A percentile compares a stretch with the other conserved stretches of the same genome.
Conservation (phyloP, 2,113 vertebrate species). For the Oxygymnocypris stewartii region DNA sequence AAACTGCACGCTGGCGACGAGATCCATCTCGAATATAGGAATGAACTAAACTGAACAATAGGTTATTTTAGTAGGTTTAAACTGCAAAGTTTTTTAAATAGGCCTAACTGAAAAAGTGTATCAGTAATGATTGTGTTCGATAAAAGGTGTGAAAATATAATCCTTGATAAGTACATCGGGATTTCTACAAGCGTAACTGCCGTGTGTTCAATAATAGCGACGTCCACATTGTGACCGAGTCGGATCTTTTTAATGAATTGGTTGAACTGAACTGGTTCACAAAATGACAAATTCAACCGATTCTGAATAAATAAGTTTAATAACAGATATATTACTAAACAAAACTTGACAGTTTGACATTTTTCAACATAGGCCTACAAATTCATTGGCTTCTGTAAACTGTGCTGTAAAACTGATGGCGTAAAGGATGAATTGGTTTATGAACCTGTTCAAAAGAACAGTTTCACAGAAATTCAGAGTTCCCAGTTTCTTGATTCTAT, state of each 20-base stretch:
- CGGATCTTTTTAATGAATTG: background rate
- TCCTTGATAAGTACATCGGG: background rate
- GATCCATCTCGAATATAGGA: background rate
- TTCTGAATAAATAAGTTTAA: too few relatives aligned
- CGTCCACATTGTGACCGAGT: too few relatives aligned
- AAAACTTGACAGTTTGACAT: background rate
- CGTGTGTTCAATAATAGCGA: background rate
- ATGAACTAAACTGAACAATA: background rate
- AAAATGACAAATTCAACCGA: background rate
- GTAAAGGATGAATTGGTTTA: background rate
- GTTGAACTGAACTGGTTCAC: background rate
- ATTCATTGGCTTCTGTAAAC: background rate
- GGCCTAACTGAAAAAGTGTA: background rate
- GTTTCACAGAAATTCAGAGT: background rate
- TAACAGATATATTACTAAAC: too few relatives aligned
- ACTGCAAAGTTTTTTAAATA: background rate
- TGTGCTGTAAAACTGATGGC: background rate
- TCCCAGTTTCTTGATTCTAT: background rate
- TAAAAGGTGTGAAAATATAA: background rate
- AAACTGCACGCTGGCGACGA: background rate
- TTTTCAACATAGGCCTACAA: background rate
- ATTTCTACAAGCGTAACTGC: background rate
- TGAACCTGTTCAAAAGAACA: too few relatives aligned
- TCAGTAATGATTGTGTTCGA: too few relatives aligned
- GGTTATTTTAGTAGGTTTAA: too few relatives aligned